Percentiles rank a stretch among this genome's conserved stretches.
Evolutionary conservation across 2,888 invertebrate genomes (phyloP).

Genomic region (Aphodius sticticus): DNA sequence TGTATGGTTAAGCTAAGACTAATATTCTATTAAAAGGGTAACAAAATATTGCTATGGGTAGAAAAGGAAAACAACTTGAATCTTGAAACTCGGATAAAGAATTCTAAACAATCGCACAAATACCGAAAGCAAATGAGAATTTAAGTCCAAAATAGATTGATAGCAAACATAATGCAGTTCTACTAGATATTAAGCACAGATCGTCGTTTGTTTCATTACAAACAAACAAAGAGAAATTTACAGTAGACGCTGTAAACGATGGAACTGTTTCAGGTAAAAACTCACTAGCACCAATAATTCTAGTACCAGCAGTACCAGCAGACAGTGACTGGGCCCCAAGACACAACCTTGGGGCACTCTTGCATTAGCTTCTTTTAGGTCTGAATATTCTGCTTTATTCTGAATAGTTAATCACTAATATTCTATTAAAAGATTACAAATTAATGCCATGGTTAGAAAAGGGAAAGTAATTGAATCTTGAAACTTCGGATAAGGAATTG

Average conservation of each 20-base stretch:
- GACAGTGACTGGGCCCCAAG: no score
- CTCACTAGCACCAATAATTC: neutral
- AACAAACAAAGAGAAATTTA: neutral
- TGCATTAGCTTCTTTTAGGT: no score
- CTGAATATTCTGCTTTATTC: no score
- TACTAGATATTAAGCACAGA: neutral
- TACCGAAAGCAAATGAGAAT: neutral
- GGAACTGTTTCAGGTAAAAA: slow-evolving; percentile 1
- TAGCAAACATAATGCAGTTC: neutral
- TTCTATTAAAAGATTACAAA: neutral
- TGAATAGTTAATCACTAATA: neutral
- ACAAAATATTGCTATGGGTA: no score
- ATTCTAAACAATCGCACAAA: no score
- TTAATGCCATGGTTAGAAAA: neutral
- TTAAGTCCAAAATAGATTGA: neutral
- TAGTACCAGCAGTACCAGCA: no score
- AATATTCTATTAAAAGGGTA: no score
- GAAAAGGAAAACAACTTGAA: no score
- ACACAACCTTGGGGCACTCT: no score
- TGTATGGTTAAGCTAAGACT: no score
- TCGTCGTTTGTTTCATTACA: neutral
- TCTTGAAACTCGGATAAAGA: no score
- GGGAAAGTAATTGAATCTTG: neutral
- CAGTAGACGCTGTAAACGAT: neutral
- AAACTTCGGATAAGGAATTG: no score